phyloP scores from a whole-genome alignment of 2,888 invertebrate genomes.

The Sphecodes monilicornis region DNA sequence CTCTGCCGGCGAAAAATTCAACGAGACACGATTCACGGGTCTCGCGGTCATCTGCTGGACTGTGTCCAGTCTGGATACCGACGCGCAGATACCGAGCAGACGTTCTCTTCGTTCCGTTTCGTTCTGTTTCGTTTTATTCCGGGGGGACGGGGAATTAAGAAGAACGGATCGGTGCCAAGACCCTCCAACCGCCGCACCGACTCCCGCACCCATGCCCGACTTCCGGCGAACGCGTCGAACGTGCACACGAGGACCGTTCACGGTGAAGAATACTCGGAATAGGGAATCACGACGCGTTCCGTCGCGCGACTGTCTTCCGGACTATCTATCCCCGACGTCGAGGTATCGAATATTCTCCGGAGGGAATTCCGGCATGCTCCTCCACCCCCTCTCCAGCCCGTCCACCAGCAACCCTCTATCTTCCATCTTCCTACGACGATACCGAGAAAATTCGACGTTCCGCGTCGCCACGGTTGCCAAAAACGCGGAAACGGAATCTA shows the following conservation, averaged over 20 bases:
- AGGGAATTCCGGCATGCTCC: constrained; percentile 28
- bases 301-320: constrained; percentile 11
- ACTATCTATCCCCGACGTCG: constrained; percentile 19
- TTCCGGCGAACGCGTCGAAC: not conserved
- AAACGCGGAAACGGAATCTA: constrained; percentile 1
- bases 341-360: constrained; percentile 37
- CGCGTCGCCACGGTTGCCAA: constrained; percentile 15
- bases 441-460: constrained; percentile 18
- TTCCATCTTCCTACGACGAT: not conserved
- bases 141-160: not conserved
- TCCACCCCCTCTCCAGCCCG: not conserved
- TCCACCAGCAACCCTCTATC: not conserved
- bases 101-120: constrained; percentile 6
- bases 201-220: not conserved
- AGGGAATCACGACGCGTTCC: constrained; percentile 22
- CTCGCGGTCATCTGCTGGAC: constrained; percentile 31
- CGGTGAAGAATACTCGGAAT: not conserved
- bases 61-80: constrained; percentile 27
- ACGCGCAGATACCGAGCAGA: constrained; percentile 15
- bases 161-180: constrained; percentile 28
- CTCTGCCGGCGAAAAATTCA: not conserved
- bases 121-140: not conserved
- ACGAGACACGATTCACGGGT: constrained; percentile 6
- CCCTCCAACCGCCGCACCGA: not conserved
- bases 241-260: not conserved